phyloP scores from a whole-genome alignment of 2,797 vertebrate species.

The Anguilla obscura region DNA sequence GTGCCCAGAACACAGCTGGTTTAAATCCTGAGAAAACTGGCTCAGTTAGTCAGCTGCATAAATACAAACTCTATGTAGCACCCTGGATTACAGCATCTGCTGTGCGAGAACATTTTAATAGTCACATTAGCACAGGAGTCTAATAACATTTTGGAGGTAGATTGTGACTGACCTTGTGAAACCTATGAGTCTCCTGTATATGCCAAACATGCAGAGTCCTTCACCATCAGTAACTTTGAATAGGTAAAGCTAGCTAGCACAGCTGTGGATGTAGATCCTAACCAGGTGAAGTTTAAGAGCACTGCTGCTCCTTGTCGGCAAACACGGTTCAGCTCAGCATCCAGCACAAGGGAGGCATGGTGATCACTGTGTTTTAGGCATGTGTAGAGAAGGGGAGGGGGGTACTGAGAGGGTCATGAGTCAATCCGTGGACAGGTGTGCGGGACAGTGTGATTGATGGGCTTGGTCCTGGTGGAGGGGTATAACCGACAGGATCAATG shows the following conservation, averaged over 20 bases:
- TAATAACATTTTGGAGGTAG: background rate
- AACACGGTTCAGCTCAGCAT: background rate
- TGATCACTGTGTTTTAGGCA: background rate
- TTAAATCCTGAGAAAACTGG: background rate
- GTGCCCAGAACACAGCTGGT: background rate
- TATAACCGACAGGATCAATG: background rate
- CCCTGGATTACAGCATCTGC: background rate
- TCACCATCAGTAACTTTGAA: background rate
- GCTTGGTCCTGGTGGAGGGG: background rate
- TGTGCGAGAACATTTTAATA: background rate
- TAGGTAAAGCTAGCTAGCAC: background rate
- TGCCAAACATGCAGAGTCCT: background rate
- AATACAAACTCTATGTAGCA: background rate
- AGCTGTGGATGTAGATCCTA: background rate
- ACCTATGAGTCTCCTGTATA: background rate
- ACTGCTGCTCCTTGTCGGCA: too few species aligned
- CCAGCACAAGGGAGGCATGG: background rate
- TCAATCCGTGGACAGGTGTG: constrained; percentile 26
- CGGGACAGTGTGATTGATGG: constrained; percentile 2
- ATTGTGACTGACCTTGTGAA: background rate
- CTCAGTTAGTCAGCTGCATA: background rate
- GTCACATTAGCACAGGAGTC: background rate
- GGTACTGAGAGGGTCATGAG: background rate
- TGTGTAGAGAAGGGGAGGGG: background rate
- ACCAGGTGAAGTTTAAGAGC: background rate